Conservation (phyloP, 2,113 vertebrate species). For the Miniopterus natalensis region DNA sequence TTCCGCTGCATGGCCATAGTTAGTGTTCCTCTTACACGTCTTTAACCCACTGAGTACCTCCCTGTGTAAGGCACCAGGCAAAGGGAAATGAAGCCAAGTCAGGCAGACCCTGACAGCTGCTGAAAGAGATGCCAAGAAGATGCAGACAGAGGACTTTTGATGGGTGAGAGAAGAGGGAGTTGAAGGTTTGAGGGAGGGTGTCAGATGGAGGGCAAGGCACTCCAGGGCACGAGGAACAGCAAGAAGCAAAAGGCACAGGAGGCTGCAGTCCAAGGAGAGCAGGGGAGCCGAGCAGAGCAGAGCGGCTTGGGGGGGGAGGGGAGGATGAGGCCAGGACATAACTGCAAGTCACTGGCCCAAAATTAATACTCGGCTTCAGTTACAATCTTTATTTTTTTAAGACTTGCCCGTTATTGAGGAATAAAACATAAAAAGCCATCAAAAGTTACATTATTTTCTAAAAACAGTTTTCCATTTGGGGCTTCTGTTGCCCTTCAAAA, state of each 20-base stretch:
- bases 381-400: conserved; percentile 60
- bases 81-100: not conserved
- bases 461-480: conserved; percentile 49
- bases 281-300: not conserved
- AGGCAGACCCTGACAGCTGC: not conserved
- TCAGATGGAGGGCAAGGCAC: not conserved
- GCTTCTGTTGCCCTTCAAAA: not conserved
- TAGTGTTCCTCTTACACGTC: accelerated
- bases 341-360: not conserved
- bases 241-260: not conserved
- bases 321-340: accelerated
- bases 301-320: accelerated
- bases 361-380: not conserved
- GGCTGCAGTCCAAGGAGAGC: accelerated
- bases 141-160: accelerated
- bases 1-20: accelerated
- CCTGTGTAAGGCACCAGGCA: not conserved
- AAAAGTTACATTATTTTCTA: conserved; percentile 52
- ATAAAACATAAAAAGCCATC: conserved; percentile 75
- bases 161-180: accelerated
- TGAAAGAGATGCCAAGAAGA: not conserved
- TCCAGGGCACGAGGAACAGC: not conserved
- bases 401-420: not conserved
- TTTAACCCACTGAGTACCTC: not conserved
- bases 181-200: not conserved